Conservation (phyloP, 2,797 vertebrate species). For the Neostethus bicornis region DNA sequence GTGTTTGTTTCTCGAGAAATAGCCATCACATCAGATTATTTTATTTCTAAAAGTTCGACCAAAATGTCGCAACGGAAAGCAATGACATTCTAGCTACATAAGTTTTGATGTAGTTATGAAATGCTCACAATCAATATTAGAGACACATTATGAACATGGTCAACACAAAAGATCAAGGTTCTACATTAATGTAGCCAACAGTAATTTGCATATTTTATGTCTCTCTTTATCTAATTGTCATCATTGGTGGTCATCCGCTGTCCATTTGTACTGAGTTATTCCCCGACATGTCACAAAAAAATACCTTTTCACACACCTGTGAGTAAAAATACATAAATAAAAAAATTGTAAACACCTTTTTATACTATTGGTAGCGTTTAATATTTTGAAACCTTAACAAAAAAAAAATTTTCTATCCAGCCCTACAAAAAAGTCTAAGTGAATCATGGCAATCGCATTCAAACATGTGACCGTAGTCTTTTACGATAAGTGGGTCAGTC, state of each 20-base stretch:
- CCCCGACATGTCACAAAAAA: too few species aligned
- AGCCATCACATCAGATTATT: background rate
- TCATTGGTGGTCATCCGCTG: background rate
- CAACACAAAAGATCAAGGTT: background rate
- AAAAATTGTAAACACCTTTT: too few species aligned
- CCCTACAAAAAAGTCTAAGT: background rate
- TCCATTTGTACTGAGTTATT: background rate
- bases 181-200: background rate
- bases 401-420: too few species aligned
- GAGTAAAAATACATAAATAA: too few species aligned
- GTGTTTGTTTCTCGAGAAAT: background rate
- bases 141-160: background rate
- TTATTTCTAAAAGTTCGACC: background rate
- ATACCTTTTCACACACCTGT: too few species aligned
- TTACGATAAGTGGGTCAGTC: background rate
- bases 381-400: too few species aligned
- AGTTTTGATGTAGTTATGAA: background rate
- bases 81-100: slow-evolving; percentile 6
- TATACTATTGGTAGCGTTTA: too few species aligned
- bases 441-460: slow-evolving; percentile 1
- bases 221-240: background rate
- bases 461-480: background rate
- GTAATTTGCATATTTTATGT: background rate
- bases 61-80: background rate
- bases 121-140: background rate